Evolutionary conservation across 2,113 vertebrate species (phyloP), one percentile per base, ranked within the genome.

Genomic region (Glareola pratincola): DNA sequence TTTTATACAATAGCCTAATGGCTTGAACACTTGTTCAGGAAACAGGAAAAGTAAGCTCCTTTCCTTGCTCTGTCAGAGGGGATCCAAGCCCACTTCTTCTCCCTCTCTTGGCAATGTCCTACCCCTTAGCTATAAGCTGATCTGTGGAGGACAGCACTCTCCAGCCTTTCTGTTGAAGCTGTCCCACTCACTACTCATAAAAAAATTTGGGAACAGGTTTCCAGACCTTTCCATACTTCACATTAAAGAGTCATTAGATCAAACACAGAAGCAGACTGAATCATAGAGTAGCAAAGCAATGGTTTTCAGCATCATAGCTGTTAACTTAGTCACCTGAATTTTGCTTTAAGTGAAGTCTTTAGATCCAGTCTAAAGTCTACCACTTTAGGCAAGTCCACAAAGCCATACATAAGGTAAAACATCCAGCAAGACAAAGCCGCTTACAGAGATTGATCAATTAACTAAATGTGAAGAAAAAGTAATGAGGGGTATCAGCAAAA

Each of bases 1-100:
- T 90, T 95, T 95, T 86, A 94, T 27, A 96, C 96, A 97, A 97
- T 96, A 96, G 96, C 32, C 78, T 97, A 96, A 97, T 96, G 96
- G 88, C 59, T 96, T 96, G 92, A 96, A 96, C 96, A 96, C 95
- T 97, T 96, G 96, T 71, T 93, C 95, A 96, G 96, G 96, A 97
- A 97, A 95, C 96, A 96, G 96, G 96, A 97, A 97, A 96, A 96
- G 88, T 95, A 77, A 71, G 93, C 57, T 96, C 82, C 74, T 92
- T 92, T 95, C 93, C 92, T 94, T 67, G 71, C 78, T 95, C 95
- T 77, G 71, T 73, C 82, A 88, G 50, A 88, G 37, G n/a, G 47
- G 71, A 93, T 83, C 56, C 93, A 72, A 91, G 62, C 53, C 63
- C 19, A 9, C 54, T 92, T 62, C 77, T 96, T 92, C 50, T 57